phyloP scores from a whole-genome alignment of 2,797 vertebrate genomes.

The Leptatherina wallacei region DNA sequence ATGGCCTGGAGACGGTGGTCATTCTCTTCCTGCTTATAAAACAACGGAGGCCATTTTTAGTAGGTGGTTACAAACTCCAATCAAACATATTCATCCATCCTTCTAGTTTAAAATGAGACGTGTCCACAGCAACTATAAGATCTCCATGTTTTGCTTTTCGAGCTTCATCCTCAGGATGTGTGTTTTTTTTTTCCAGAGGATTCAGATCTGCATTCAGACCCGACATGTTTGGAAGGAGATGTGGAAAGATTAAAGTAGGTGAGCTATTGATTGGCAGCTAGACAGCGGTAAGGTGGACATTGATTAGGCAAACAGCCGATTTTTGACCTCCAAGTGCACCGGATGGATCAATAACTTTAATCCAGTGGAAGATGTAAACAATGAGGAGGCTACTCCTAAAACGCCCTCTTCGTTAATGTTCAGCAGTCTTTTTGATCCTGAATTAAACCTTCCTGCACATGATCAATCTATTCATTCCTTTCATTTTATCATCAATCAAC shows the following conservation, averaged over 20 bases:
- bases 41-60: not conserved
- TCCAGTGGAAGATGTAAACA: conserved; percentile 51
- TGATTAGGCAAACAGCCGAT: conserved; percentile 75
- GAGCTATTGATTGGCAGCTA: conserved; percentile 71
- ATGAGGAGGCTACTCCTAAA: conserved; percentile 11
- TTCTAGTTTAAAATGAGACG: no score
- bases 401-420: not conserved
- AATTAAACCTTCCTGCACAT: not conserved
- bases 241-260: conserved; percentile 69
- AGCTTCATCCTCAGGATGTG: conserved; percentile 43
- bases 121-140: no score
- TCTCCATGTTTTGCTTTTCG: conserved; percentile 16
- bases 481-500: no score
- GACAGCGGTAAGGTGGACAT: conserved; percentile 64
- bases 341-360: conserved; percentile 69
- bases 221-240: conserved; percentile 36
- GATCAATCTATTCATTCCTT: not conserved
- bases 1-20: conserved; percentile 19
- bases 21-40: conserved; percentile 4
- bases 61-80: no score
- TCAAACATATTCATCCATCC: no score
- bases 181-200: conserved; percentile 22
- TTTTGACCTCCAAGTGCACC: conserved; percentile 62
- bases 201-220: conserved; percentile 23
- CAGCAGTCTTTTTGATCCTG: not conserved